Conservation (phyloP, 2,888 invertebrate genomes). For the Nasonovia ribisnigri region DNA sequence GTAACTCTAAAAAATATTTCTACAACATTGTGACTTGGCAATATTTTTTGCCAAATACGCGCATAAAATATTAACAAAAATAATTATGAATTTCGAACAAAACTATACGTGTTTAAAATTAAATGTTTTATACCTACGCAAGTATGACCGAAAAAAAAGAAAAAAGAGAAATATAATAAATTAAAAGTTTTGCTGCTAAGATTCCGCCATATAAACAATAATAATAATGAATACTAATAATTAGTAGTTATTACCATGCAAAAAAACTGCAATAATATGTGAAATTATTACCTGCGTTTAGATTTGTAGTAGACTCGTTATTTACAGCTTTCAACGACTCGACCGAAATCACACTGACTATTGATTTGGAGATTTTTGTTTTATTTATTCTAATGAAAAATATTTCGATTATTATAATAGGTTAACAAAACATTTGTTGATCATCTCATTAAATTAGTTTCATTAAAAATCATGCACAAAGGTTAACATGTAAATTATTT, state of each 20-base stretch:
- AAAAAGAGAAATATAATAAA: background rate
- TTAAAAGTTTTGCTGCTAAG: background rate
- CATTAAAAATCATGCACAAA: background rate
- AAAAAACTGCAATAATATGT: background rate
- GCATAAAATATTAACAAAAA: background rate
- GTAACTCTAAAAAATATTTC: background rate
- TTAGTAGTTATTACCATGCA: no score
- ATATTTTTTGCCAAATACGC: background rate
- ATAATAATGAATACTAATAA: no score
- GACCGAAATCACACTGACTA: background rate
- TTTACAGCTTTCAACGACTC: background rate
- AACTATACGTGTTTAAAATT: background rate
- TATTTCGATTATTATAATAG: background rate
- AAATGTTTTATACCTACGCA: no score
- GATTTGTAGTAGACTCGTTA: background rate
- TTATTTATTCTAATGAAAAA: background rate
- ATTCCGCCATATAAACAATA: background rate
- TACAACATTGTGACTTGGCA: background rate
- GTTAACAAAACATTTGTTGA: background rate
- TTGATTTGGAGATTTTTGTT: background rate
- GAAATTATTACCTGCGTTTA: background rate
- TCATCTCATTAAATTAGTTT: background rate
- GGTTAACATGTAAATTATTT: background rate
- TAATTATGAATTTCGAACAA: background rate
- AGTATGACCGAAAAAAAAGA: background rate